phyloP scores from a whole-genome alignment of 2,888 invertebrate species.

The Polymixis lichenea region DNA sequence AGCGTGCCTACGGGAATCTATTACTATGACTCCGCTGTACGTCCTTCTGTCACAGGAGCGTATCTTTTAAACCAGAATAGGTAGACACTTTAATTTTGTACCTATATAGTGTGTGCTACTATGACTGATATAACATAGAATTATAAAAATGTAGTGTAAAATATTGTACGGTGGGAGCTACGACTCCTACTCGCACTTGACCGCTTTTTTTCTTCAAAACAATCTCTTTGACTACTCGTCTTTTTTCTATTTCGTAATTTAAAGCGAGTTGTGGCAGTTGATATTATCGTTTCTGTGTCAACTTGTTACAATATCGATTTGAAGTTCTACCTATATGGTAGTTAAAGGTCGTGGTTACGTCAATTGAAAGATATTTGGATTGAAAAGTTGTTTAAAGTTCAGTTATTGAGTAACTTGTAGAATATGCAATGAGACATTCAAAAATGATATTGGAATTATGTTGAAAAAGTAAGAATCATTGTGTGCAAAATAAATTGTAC shows the following conservation, averaged over 20 bases:
- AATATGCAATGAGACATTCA: constrained; percentile 8
- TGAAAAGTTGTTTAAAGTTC: constrained; percentile 56
- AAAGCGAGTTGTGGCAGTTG: constrained; percentile 22
- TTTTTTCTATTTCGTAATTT: constrained; percentile 55
- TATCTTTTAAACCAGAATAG: not conserved
- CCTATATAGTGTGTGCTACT: not conserved
- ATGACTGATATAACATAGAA: not conserved
- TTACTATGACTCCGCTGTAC: not conserved
- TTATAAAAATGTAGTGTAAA: not conserved
- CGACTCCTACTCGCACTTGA: no score
- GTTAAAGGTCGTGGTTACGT: constrained; percentile 57
- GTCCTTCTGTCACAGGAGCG: no score
- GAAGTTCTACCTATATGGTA: constrained; percentile 15
- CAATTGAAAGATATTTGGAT: constrained; percentile 48
- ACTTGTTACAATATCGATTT: constrained; percentile 57
- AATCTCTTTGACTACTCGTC: constrained; percentile 58
- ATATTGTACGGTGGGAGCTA: not conserved
- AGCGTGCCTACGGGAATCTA: not conserved
- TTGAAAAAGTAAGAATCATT: not conserved
- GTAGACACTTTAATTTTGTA: not conserved
- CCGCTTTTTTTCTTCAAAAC: constrained; percentile 15
- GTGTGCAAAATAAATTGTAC: constrained; percentile 4
- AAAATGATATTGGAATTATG: constrained; percentile 9
- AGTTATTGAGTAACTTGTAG: constrained; percentile 38
- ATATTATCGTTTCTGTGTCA: constrained; percentile 58